phyloP scores from a whole-genome alignment of 37 sponge, comb jelly and placozoan genomes.

The Hormiphora californensis region DNA sequence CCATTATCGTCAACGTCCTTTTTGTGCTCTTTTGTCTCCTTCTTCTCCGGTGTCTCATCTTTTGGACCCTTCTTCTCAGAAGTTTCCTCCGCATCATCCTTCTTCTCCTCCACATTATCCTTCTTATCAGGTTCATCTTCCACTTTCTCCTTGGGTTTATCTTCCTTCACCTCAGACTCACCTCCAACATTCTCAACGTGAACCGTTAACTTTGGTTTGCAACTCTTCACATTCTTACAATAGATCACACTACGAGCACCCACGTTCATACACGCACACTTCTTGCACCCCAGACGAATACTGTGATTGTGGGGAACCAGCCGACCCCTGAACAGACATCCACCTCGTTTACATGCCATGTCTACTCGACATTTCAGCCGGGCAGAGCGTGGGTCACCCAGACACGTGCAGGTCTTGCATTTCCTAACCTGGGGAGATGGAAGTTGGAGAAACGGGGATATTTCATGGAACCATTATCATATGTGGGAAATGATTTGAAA shows the following conservation, averaged over 20 bases:
- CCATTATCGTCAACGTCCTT: neutral
- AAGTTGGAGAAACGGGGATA: neutral
- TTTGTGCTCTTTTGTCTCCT: neutral
- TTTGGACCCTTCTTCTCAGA: neutral
- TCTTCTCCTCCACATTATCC: neutral
- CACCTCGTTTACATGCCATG: constrained; percentile 5
- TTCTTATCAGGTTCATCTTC: neutral
- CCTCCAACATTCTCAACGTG: neutral
- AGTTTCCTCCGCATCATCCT: neutral
- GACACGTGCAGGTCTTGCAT: neutral
- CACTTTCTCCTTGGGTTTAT: neutral
- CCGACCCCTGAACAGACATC: neutral
- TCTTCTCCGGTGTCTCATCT: neutral
- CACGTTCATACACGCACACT: neutral
- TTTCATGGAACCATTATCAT: neutral
- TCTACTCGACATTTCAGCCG: neutral
- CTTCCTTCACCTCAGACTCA: neutral
- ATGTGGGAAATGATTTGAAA: neutral
- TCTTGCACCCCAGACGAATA: neutral
- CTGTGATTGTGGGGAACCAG: neutral
- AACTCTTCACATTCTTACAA: neutral
- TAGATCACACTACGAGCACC: neutral
- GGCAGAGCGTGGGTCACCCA: neutral
- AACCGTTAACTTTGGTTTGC: neutral
- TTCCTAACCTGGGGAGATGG: neutral